Conservation (phyloP, 92 coral and sea anemone species). For the Parazoanthus darwini region DNA sequence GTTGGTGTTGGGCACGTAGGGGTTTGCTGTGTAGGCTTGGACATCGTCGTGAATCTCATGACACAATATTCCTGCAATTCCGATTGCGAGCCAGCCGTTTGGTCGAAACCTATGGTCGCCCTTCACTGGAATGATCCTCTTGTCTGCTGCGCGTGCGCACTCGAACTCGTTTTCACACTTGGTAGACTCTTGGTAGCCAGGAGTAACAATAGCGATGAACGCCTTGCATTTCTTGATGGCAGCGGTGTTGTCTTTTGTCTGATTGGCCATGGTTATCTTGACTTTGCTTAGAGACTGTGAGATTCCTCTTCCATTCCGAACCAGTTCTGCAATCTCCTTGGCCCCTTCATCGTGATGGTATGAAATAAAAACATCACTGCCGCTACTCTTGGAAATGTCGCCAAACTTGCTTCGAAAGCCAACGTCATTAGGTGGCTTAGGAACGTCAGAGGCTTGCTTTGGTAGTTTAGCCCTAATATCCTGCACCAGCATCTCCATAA, state of each 20-base stretch:
- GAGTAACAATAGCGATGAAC: conserved; percentile 62
- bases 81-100: conserved; percentile 32
- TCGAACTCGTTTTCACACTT: conserved; percentile 69
- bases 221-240: conserved; percentile 19
- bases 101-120: conserved; percentile 34
- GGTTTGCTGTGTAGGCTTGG: conserved; percentile 29
- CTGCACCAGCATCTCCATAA: conserved; percentile 3
- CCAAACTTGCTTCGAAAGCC: conserved; percentile 35
- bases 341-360: conserved; percentile 34
- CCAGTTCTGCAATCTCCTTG: conserved; percentile 21
- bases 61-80: conserved; percentile 31
- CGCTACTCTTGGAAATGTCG: not conserved
- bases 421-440: conserved; percentile 16
- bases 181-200: conserved; percentile 58
- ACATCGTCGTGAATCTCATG: conserved; percentile 31
- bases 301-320: conserved; percentile 24
- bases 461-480: conserved; percentile 29
- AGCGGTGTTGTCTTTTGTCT: conserved; percentile 23
- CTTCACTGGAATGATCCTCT: conserved; percentile 46
- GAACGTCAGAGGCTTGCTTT: not conserved
- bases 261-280: conserved; percentile 24
- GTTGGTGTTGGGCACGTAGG: conserved; percentile 24
- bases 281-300: conserved; percentile 20
- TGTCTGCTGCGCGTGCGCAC: conserved; percentile 61
- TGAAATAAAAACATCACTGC: conserved; percentile 23